Conservation (phyloP, 2,797 vertebrate species). For the Alcedo atthis region DNA sequence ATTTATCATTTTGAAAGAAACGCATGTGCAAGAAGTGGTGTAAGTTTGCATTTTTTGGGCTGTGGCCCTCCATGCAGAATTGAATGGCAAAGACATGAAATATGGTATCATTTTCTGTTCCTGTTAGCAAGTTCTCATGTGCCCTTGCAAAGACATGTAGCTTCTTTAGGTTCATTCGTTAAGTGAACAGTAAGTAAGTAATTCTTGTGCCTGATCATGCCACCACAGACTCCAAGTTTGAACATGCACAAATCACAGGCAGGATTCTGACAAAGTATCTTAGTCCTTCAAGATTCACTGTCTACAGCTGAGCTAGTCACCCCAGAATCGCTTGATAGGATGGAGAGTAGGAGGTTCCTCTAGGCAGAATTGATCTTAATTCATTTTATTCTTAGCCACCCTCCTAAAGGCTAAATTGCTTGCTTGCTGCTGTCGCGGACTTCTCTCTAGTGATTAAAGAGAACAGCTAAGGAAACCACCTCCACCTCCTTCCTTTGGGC, state of each 20-base stretch:
- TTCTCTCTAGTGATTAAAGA: not conserved
- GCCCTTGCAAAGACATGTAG: not conserved
- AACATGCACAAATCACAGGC: not conserved
- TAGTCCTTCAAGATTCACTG: not conserved
- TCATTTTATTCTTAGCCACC: not conserved
- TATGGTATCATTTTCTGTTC: not conserved
- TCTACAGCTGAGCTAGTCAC: not conserved
- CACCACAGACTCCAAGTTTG: not conserved
- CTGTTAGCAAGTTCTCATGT: not conserved
- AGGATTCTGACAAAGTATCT: not conserved
- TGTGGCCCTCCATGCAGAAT: not conserved
- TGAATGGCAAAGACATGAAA: not conserved
- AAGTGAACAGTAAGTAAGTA: not conserved
- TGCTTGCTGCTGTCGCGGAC: not conserved
- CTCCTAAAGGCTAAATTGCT: not conserved
- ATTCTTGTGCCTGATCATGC: not conserved
- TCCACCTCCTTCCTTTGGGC: not conserved
- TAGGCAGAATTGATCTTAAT: not conserved
- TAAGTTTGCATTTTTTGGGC: not conserved
- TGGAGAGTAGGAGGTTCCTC: not conserved
- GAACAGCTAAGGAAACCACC: not conserved
- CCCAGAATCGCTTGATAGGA: not conserved
- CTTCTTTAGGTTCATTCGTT: not conserved
- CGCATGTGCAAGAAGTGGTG: accelerated
- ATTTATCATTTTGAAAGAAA: not conserved